These are phyloP conservation scores for Megaceryle maxima DNA, from an alignment of 2,113 vertebrate genomes.

Conservation along the genomic window DNA sequence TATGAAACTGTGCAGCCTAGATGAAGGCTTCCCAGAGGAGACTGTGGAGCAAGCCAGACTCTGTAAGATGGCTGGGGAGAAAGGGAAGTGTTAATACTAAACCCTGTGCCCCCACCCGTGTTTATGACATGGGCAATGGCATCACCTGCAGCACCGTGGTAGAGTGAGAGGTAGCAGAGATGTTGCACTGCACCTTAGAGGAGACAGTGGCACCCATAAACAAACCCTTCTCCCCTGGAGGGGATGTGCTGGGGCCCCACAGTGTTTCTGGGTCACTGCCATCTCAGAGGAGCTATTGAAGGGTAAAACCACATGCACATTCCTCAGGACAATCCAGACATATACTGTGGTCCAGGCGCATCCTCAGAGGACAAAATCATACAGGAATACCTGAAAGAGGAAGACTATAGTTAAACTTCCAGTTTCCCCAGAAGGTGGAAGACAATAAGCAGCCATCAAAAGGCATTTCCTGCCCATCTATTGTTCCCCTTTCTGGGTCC, in stretches of 20 bases:
- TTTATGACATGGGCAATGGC: not conserved
- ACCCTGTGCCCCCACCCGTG: not conserved
- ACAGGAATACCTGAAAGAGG: conserved; percentile 48
- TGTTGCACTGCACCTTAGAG: not conserved
- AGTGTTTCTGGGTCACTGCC: not conserved
- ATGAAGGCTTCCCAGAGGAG: not conserved
- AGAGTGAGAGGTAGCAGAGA: not conserved
- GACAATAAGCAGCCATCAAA: conserved; percentile 43
- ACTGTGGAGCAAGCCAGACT: not conserved
- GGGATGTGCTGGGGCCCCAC: not conserved
- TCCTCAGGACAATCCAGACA: conserved; percentile 24
- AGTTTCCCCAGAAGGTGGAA: conserved; percentile 55
- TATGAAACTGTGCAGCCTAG: accelerated
- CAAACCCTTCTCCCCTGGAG: not conserved
- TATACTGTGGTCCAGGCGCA: conserved; percentile 39
- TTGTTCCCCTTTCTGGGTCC: conserved; percentile 6
- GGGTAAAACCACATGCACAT: conserved; percentile 29
- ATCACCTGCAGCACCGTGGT: not conserved
- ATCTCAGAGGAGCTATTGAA: conserved; percentile 31
- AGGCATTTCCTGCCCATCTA: conserved; percentile 55
- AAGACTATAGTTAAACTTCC: conserved; percentile 58
- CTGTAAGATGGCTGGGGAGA: not conserved
- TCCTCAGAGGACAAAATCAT: not conserved
- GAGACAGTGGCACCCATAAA: not conserved
- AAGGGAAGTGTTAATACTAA: not conserved